phyloP scores from a whole-genome alignment of 1,140 invertebrate genomes.

The Drosophila chauvacae region DNA sequence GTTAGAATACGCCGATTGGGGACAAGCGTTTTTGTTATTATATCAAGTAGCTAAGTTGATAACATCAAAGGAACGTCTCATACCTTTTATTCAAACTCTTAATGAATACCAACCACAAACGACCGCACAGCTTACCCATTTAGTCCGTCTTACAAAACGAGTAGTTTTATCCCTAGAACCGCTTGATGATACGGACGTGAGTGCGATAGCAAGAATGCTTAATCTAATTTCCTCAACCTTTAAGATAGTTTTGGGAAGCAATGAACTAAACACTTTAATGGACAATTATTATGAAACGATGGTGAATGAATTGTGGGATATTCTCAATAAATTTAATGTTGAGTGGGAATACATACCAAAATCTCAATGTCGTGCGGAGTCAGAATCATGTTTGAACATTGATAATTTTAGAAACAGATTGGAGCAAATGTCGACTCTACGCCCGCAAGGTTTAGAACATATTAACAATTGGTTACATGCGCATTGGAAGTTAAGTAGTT shows the following conservation, averaged over 20 bases:
- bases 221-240: conserved; percentile 33
- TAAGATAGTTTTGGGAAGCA: conserved; percentile 23
- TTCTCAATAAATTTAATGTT: conserved; percentile 42
- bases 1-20: conserved; percentile 43
- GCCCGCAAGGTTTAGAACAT: conserved; percentile 39
- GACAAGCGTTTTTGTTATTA: conserved; percentile 20
- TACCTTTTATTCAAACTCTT: conserved; percentile 24
- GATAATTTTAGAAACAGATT: conserved; percentile 38
- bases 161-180: conserved; percentile 20
- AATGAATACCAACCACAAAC: conserved; percentile 31
- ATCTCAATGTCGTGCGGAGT: conserved; percentile 51
- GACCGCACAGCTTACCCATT: conserved; percentile 28
- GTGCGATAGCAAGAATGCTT: conserved; percentile 35
- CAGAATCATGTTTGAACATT: conserved; percentile 51
- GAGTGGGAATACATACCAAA: conserved; percentile 60
- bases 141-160: conserved; percentile 29
- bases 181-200: conserved; percentile 40
- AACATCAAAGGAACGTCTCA: conserved; percentile 19
- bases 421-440: conserved; percentile 46
- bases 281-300: conserved; percentile 33
- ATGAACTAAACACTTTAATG: conserved; percentile 36
- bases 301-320: conserved; percentile 32
- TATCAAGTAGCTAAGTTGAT: conserved; percentile 14
- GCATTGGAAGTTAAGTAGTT: conserved; percentile 45
- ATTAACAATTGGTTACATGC: conserved; percentile 53